Evolutionary conservation across 2,888 invertebrate genomes (phyloP).

Genomic region (Crepidodera aurea): DNA sequence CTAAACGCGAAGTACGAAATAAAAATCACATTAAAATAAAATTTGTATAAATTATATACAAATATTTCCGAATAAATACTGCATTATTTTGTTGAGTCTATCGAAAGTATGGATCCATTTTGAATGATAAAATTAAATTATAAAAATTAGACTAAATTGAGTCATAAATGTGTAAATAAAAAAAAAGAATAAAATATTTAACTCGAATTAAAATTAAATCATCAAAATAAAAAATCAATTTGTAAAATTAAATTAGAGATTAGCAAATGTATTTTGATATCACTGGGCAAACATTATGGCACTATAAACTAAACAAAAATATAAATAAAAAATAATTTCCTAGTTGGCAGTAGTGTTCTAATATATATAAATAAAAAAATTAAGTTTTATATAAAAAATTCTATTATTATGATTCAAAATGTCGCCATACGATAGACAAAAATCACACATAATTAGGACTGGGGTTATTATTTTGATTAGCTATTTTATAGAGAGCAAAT

Average conservation of each 20-base stretch:
- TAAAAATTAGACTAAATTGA: not conserved
- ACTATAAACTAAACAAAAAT: not conserved
- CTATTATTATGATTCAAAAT: not conserved
- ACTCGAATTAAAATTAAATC: not conserved
- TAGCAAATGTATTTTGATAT: not conserved
- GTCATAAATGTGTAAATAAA: not conserved
- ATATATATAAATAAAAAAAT: not conserved
- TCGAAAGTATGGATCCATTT: slow-evolving; percentile 4
- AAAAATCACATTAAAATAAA: slow-evolving; percentile 21
- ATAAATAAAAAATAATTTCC: not conserved
- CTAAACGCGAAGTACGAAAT: not conserved
- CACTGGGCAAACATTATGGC: slow-evolving; percentile 1
- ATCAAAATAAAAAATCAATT: not conserved
- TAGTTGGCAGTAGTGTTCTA: not conserved
- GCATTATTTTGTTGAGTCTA: not conserved
- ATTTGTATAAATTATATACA: slow-evolving; percentile 5
- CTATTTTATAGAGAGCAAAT: too few relatives aligned
- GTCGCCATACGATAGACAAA: slow-evolving; percentile 4
- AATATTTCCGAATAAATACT: slow-evolving; percentile 18
- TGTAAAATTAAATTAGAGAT: too few relatives aligned
- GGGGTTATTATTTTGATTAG: too few relatives aligned
- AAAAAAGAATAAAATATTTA: not conserved
- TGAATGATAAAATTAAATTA: not conserved
- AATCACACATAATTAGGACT: not conserved
- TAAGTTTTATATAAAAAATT: too few relatives aligned